These are phyloP conservation scores for Coccyzus lansbergi DNA, from an alignment of 2,797 vertebrate genomes.

Conservation along the genomic window DNA sequence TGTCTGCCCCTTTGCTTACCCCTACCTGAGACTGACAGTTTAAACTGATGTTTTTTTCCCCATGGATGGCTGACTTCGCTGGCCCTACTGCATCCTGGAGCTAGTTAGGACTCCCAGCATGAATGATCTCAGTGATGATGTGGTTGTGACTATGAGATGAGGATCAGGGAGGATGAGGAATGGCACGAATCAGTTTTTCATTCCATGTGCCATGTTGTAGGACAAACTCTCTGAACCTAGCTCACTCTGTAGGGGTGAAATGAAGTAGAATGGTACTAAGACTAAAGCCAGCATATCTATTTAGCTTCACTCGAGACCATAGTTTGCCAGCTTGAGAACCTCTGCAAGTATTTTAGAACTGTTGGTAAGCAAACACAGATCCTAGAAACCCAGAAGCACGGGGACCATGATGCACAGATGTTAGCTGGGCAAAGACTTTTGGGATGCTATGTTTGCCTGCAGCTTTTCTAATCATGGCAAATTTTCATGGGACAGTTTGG, in stretches of 20 bases:
- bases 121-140: background rate
- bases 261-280: background rate
- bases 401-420: background rate
- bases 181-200: background rate
- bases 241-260: background rate
- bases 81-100: background rate
- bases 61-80: background rate
- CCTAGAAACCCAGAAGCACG: background rate
- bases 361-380: background rate
- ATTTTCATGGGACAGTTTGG: background rate
- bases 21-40: background rate
- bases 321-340: background rate
- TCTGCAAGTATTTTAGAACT: background rate
- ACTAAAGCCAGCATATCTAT: background rate
- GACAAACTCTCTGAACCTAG: background rate
- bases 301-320: background rate
- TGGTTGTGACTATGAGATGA: background rate
- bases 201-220: background rate
- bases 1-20: background rate
- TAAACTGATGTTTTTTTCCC: background rate
- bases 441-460: background rate
- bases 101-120: background rate
- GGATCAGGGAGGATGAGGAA: background rate
- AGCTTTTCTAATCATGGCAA: background rate
- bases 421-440: background rate